Conservation (phyloP, 2,113 vertebrate species). For the Cacatua alba region DNA sequence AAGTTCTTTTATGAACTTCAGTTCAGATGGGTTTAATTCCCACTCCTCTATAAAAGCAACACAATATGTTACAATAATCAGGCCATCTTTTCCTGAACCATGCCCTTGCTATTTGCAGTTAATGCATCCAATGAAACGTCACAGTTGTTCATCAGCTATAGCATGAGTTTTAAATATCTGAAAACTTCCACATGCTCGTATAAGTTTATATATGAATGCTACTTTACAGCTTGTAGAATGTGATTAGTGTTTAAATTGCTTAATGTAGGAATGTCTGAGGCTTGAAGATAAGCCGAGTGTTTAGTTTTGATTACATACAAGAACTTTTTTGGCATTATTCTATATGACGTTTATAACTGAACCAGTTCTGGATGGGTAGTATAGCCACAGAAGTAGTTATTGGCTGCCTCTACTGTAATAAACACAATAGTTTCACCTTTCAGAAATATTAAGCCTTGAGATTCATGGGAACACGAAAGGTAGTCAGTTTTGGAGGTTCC, state of each 20-base stretch:
- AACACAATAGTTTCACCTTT: neutral
- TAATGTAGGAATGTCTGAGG: neutral
- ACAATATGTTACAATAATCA: neutral
- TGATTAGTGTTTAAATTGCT: neutral
- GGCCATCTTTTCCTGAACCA: neutral
- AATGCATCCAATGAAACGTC: neutral
- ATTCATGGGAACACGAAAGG: neutral
- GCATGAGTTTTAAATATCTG: neutral
- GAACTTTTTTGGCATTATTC: neutral
- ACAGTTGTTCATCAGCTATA: neutral
- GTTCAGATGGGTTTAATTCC: constrained; percentile 74
- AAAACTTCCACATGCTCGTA: neutral
- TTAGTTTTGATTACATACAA: neutral
- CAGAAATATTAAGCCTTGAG: neutral
- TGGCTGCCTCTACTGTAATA: neutral
- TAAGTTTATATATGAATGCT: neutral
- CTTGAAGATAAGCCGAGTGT: neutral
- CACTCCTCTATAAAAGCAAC: constrained; percentile 75
- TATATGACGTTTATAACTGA: neutral
- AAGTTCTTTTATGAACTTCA: constrained; percentile 72
- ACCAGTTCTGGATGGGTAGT: neutral
- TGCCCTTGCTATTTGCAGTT: neutral
- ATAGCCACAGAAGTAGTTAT: neutral
- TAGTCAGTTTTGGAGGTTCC: neutral
- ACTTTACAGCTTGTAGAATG: neutral